These are phyloP conservation scores for Oryzias sinensis DNA, from an alignment of 2,797 vertebrate species.

Conservation along the genomic window DNA sequence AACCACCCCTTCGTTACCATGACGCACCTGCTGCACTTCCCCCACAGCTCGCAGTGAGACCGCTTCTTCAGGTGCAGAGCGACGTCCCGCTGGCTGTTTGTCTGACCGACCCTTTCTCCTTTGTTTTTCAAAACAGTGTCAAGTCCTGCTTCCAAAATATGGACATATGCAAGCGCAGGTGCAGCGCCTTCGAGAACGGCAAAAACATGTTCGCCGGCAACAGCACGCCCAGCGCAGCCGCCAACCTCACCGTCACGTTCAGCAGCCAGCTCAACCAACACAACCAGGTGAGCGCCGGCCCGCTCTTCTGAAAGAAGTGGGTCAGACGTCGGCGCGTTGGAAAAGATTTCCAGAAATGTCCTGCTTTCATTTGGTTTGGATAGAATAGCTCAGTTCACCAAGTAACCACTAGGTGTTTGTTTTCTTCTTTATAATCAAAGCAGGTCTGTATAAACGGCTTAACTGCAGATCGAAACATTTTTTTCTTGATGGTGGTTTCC, in stretches of 20 bases:
- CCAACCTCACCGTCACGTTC: constrained; percentile 97
- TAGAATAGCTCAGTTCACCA: neutral
- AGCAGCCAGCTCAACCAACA: constrained; percentile 95
- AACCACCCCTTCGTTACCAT: constrained; percentile 97
- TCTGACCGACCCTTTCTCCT: neutral
- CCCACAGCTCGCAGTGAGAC: constrained; percentile 95
- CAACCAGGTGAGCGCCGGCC: constrained; percentile 82
- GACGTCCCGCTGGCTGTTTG: no score
- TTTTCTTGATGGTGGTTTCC: no score
- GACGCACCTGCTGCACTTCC: constrained; percentile 96
- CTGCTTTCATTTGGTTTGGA: neutral
- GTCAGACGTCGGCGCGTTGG: neutral
- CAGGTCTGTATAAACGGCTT: no score
- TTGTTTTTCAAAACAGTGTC: constrained; percentile 73
- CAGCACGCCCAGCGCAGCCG: constrained; percentile 87
- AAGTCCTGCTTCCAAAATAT: constrained; percentile 99
- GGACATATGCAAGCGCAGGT: constrained; percentile 97
- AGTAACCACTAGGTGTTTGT: no score
- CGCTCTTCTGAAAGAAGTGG: accelerated
- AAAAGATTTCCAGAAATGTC: no score
- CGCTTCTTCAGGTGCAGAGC: no score
- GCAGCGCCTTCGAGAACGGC: constrained; percentile 91
- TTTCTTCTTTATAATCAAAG: no score
- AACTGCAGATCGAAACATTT: no score
- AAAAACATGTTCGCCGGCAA: constrained; percentile 91